A percentile compares a stretch with the other conserved stretches of the same genome.
Evolutionary conservation across 2,888 invertebrate species (phyloP).

Genomic region (Synanthedon tipuliformis): DNA sequence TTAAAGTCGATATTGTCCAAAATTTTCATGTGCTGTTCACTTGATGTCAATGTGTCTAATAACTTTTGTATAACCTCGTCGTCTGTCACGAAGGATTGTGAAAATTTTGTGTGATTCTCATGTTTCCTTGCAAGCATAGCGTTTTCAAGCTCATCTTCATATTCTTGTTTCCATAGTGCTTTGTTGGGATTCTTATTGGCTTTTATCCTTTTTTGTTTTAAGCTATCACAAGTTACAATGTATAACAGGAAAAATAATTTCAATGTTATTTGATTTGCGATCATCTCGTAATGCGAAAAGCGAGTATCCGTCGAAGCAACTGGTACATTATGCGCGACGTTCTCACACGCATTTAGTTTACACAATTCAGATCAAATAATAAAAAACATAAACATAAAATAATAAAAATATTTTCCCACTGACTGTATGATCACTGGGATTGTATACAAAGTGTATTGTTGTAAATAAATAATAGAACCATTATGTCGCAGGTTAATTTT

Average conservation of each 20-base stretch:
- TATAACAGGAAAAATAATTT: constrained; percentile 17
- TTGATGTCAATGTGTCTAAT: constrained; percentile 50
- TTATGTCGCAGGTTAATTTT: too few species aligned
- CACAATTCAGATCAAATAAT: constrained; percentile 25
- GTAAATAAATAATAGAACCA: too few species aligned
- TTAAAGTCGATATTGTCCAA: constrained; percentile 56
- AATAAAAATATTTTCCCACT: not conserved
- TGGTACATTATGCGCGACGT: constrained; percentile 12
- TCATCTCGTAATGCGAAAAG: constrained; percentile 33
- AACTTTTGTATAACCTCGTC: constrained; percentile 53
- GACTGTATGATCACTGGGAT: too few species aligned
- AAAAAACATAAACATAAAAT: constrained; percentile 24
- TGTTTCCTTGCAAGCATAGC: constrained; percentile 37
- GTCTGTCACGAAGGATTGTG: constrained; percentile 28
- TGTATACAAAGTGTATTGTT: too few species aligned
- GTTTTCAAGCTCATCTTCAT: constrained; percentile 48
- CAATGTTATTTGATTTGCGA: constrained; percentile 16
- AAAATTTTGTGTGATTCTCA: constrained; percentile 34
- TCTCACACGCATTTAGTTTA: constrained; percentile 25
- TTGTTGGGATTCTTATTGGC: constrained; percentile 34
- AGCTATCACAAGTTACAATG: constrained; percentile 19
- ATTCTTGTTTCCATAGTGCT: constrained; percentile 53
- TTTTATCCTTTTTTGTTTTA: constrained; percentile 21
- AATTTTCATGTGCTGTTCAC: constrained; percentile 58
- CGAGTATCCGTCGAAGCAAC: constrained; percentile 21